Base-by-base conservation (phyloP, 2,888 invertebrate species). In the Rhagophthalmus giganteus region DNA sequence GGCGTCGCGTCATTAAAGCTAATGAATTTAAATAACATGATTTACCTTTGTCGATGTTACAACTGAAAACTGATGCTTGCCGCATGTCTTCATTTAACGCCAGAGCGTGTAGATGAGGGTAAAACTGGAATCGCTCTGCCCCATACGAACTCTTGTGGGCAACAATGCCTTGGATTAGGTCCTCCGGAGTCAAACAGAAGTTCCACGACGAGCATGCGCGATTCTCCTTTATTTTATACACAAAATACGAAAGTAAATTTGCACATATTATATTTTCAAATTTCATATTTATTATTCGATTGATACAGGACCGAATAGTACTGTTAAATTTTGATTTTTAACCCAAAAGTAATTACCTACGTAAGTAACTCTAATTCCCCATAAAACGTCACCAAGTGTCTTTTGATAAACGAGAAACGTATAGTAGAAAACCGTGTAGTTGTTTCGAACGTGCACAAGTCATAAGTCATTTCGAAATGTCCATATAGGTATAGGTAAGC, bases 91-190 rank as follows among this genome's bases (percentile, higher is more conserved):
- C 62, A 60, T 60, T 67, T 68, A 73, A 66, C 72, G 73, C 75
- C 79, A 78, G 68, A 79, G 74, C 63, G 76, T 79, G 68, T 76
- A 74, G 66, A 79, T 74, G 65, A 78, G 67, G 65, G 75, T 74
- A 71, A 79, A 79, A 74, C 79, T 79, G 65, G 78, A 76, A 69
- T 79, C 78, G 65, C 73, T 74, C 71, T 78, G 75, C 73, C 78
- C 80, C 80, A 80, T 79, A 63, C 67, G 59, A 40, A 40, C 39
- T 42, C 48, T 46, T 46, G 37, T 16, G 35, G 40, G 40, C 51
- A 46, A 54, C 49, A 57, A 57, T 58, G 54, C 44, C 44, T 37
- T 48, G 52, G 48, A 37, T 7, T 28, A 13, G 33, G 51, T 35
- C 42, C 41, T 46, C 48, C 41, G 32, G 49, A 41, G 33, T 48